Conservation (phyloP, 2,888 invertebrate genomes). For the Thecophora atra region DNA sequence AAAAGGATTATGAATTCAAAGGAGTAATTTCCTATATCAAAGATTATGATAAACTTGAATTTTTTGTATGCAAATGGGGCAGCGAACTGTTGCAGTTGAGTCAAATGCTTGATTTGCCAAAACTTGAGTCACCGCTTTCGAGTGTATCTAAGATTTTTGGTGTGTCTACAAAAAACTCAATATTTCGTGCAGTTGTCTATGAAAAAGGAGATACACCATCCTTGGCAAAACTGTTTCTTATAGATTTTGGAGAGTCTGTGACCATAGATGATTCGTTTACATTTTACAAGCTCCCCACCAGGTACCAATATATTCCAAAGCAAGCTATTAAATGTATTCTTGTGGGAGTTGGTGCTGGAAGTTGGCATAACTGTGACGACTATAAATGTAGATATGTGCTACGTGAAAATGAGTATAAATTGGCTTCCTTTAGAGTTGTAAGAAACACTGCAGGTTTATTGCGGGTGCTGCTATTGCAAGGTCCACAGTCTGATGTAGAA, state of each 20-base stretch:
- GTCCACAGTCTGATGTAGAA: background rate
- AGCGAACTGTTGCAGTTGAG: slow-evolving; percentile 43
- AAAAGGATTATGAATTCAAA: slow-evolving; percentile 37
- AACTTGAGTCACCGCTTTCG: slow-evolving; percentile 12
- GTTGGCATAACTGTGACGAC: slow-evolving; percentile 23
- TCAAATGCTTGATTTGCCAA: slow-evolving; percentile 31
- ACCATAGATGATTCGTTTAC: slow-evolving; percentile 34
- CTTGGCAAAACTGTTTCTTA: slow-evolving; percentile 32
- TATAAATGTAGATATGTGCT: slow-evolving; percentile 37
- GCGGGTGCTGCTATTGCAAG: slow-evolving; percentile 39
- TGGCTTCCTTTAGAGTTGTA: slow-evolving; percentile 37
- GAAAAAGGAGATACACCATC: background rate
- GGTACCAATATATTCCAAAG: slow-evolving; percentile 40
- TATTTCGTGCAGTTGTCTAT: slow-evolving; percentile 41
- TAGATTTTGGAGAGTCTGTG: slow-evolving; percentile 46
- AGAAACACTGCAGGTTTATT: slow-evolving; percentile 33
- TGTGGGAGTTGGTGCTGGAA: slow-evolving; percentile 36
- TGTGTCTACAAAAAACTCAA: slow-evolving; percentile 37
- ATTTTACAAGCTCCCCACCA: slow-evolving; percentile 37
- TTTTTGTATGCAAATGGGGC: slow-evolving; percentile 43
- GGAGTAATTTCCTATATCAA: slow-evolving; percentile 42
- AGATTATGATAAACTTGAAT: slow-evolving; percentile 38
- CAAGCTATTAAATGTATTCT: slow-evolving; percentile 46
- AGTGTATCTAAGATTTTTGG: slow-evolving; percentile 41
- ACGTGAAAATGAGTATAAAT: slow-evolving; percentile 37